These are phyloP conservation scores for Tachysurus vachellii DNA, from an alignment of 2,113 vertebrate genomes.

Conservation along the genomic window DNA sequence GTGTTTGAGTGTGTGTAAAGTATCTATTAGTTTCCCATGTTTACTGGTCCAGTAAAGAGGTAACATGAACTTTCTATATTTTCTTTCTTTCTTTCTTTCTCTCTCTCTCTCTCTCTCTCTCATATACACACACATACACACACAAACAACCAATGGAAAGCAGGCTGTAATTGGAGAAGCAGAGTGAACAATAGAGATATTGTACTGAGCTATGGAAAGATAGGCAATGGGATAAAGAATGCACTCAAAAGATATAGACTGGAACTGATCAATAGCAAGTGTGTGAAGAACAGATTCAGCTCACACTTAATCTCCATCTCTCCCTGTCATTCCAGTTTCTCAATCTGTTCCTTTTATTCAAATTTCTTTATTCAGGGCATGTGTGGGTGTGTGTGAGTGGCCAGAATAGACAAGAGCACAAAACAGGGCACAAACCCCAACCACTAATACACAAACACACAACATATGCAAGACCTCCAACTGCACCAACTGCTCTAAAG, in stretches of 20 bases:
- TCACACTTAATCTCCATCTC: slow-evolving; percentile 27
- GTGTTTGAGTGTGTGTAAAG: slow-evolving; percentile 7
- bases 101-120: not conserved
- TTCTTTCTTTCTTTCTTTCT: not conserved
- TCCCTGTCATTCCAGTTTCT: not conserved
- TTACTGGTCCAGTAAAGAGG: slow-evolving; percentile 46
- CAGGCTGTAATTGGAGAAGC: slow-evolving; percentile 49
- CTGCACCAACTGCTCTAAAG: slow-evolving; percentile 14
- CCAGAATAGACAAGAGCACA: slow-evolving; percentile 1
- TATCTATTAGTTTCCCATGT: slow-evolving; percentile 45
- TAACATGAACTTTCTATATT: slow-evolving; percentile 36
- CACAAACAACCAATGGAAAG: slow-evolving; percentile 31
- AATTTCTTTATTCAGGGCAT: not conserved
- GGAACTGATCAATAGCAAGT: slow-evolving; percentile 42
- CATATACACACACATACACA: slow-evolving; percentile 21
- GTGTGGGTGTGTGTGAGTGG: not conserved
- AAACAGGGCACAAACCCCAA: not conserved
- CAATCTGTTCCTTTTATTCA: not conserved
- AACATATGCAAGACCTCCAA: not conserved
- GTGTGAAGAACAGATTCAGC: slow-evolving; percentile 36
- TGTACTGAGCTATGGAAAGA: slow-evolving; percentile 48
- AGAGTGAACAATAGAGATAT: slow-evolving; percentile 55
- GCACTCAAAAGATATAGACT: slow-evolving; percentile 46
- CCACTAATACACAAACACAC: slow-evolving; percentile 21
- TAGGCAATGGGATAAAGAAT: slow-evolving; percentile 40